Evolutionary conservation across 2,113 vertebrate species (phyloP).

Genomic region (Hipposideros armiger): DNA sequence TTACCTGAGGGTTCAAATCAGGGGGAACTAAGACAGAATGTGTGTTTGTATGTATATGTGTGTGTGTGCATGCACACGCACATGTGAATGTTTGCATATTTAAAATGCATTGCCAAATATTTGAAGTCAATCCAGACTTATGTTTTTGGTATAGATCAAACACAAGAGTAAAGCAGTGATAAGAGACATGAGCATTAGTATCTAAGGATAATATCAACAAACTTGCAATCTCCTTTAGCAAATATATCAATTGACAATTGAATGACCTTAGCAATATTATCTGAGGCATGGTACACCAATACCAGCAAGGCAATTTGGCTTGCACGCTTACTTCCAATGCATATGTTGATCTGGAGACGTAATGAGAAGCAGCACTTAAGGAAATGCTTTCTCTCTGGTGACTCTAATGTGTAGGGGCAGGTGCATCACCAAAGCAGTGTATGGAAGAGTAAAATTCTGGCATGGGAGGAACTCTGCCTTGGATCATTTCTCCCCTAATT

Average conservation of each 20-base stretch:
- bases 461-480: slow-evolving; percentile 45
- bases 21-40: neutral
- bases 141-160: neutral
- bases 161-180: neutral
- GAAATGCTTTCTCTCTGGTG: slow-evolving; percentile 6
- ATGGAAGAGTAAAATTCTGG: slow-evolving; percentile 70
- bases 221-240: neutral
- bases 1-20: neutral
- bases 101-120: slow-evolving; percentile 3
- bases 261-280: neutral
- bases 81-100: neutral
- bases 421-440: slow-evolving; percentile 59
- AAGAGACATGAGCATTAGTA: neutral
- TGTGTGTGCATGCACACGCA: neutral
- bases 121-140: neutral
- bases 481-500: slow-evolving; percentile 42
- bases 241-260: neutral
- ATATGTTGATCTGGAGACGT: slow-evolving; percentile 39
- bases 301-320: neutral
- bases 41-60: neutral
- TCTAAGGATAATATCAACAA: neutral
- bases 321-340: neutral
- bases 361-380: slow-evolving; percentile 54
- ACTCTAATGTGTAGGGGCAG: slow-evolving; percentile 56
- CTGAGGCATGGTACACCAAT: neutral